Evolutionary conservation across 2,888 invertebrate genomes (phyloP).

Genomic region (Lissonota sp.): DNA sequence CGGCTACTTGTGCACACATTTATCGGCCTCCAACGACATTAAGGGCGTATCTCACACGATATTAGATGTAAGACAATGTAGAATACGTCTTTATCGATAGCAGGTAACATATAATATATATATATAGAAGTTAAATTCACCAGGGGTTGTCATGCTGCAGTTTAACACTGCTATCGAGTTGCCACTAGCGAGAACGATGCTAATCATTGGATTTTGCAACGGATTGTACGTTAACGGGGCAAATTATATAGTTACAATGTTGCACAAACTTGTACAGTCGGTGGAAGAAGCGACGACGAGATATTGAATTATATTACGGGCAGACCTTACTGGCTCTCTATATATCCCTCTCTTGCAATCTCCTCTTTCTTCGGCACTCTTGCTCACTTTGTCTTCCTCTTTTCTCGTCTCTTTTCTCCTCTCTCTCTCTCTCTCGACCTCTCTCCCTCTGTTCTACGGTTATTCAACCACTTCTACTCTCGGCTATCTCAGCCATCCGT

Average conservation of each 20-base stretch:
- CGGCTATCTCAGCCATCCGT: conserved; percentile 20
- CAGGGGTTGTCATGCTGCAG: neutral
- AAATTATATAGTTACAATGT: conserved; percentile 78
- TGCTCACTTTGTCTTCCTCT: neutral
- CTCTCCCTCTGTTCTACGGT: neutral
- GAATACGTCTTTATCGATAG: no score
- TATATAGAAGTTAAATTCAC: neutral
- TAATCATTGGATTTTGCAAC: conserved; percentile 45
- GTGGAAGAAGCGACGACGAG: conserved; percentile 53
- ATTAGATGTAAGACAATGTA: no score
- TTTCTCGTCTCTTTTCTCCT: neutral
- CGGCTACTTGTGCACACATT: neutral
- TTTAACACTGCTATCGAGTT: neutral
- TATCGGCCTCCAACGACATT: no score
- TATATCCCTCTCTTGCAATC: conserved; percentile 16
- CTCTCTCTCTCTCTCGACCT: conserved; percentile 9
- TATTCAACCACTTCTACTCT: neutral
- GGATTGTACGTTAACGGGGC: conserved; percentile 72
- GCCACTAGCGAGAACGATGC: neutral
- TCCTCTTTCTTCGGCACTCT: conserved; percentile 25
- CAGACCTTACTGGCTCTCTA: conserved; percentile 19
- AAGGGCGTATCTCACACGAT: no score
- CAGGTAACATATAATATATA: neutral
- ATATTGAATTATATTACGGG: conserved; percentile 72
- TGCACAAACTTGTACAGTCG: conserved; percentile 75